Conservation (phyloP, 2,888 invertebrate genomes). For the Pseudococcus viburni region DNA sequence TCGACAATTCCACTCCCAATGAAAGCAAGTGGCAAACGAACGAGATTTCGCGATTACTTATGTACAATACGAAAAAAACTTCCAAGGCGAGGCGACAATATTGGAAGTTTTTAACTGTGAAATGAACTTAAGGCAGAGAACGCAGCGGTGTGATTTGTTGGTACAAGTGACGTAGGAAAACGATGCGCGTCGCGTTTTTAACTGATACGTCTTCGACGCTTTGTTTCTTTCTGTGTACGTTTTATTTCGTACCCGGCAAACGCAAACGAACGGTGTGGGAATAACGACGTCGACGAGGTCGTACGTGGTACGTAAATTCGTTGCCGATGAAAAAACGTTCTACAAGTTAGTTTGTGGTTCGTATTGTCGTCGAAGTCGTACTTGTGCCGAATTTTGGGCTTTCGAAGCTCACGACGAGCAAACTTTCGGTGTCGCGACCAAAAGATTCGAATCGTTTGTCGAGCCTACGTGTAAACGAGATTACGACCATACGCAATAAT, state of each 20-base stretch:
- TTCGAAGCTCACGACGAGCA: not conserved
- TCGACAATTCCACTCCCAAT: not conserved
- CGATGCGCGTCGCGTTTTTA: slow-evolving; percentile 14
- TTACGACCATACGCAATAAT: not conserved
- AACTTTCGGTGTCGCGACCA: not conserved
- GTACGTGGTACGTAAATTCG: slow-evolving; percentile 14
- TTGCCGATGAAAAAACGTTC: not conserved
- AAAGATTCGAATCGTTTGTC: not conserved
- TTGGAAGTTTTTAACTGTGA: slow-evolving; percentile 8
- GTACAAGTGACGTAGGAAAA: slow-evolving; percentile 42
- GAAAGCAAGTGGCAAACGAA: not conserved
- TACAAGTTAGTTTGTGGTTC: too few relatives aligned
- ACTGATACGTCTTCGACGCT: slow-evolving; percentile 41
- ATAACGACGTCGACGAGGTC: slow-evolving; percentile 41
- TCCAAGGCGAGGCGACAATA: not conserved
- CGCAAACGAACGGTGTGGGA: slow-evolving; percentile 10
- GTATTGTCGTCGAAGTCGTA: not conserved
- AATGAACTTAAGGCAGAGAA: not conserved
- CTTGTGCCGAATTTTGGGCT: not conserved
- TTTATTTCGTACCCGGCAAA: not conserved
- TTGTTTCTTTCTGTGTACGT: not conserved
- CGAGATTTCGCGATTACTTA: not conserved
- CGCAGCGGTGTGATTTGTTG: slow-evolving; percentile 8
- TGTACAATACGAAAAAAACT: not conserved
- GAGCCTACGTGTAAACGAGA: not conserved